phyloP scores from a whole-genome alignment of 2,888 invertebrate genomes.

The Latheticus oryzae region DNA sequence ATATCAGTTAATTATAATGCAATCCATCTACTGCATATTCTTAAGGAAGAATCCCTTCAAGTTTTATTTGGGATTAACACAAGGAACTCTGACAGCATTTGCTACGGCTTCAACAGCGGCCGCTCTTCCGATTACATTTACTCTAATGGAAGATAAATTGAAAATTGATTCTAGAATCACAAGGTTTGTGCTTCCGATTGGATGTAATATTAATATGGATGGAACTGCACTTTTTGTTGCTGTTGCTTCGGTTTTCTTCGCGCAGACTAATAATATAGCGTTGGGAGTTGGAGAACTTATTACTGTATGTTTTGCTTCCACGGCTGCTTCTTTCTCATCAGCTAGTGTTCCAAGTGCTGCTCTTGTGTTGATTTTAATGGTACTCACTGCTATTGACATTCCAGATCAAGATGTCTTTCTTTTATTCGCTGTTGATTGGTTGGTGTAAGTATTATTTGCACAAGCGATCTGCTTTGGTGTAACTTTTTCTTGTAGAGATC shows the following conservation, averaged over 20 bases:
- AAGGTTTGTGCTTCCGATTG: constrained; percentile 89
- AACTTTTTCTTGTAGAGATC: too few species aligned
- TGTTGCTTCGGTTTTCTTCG: constrained; percentile 87
- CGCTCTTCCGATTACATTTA: constrained; percentile 82
- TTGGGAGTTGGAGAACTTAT: constrained; percentile 86
- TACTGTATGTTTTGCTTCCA: constrained; percentile 86
- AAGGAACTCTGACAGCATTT: constrained; percentile 81
- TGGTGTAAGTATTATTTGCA: constrained; percentile 76
- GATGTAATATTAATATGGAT: constrained; percentile 94
- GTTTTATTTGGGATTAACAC: constrained; percentile 80
- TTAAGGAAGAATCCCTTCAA: constrained; percentile 86
- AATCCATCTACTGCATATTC: constrained; percentile 84
- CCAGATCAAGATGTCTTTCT: constrained; percentile 85
- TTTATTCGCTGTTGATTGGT: constrained; percentile 90
- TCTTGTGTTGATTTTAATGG: constrained; percentile 82
- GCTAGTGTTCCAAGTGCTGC: constrained; percentile 90
- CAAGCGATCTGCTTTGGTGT: neutral
- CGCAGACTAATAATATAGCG: constrained; percentile 85
- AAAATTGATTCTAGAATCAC: constrained; percentile 85
- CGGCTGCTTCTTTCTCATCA: constrained; percentile 89
- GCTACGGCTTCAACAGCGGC: constrained; percentile 93
- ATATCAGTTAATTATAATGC: constrained; percentile 87
- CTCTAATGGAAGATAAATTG: constrained; percentile 78
- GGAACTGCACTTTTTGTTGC: constrained; percentile 91
- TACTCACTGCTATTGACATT: constrained; percentile 84